Evolutionary conservation across 2,797 vertebrate species (phyloP).

Genomic region (Anguilla pacifica): DNA sequence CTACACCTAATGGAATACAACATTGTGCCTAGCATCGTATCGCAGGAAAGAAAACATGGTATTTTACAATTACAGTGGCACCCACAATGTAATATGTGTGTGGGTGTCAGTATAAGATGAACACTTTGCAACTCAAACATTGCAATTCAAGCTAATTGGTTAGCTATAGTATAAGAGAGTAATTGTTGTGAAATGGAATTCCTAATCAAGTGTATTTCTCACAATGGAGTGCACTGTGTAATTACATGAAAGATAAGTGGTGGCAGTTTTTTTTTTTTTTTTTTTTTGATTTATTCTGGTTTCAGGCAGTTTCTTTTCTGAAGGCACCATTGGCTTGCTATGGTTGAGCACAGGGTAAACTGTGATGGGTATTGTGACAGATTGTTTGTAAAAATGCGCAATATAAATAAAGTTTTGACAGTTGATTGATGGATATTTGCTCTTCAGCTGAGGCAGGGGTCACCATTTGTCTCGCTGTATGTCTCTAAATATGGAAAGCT

Average conservation of each 20-base stretch:
- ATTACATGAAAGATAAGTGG: background rate
- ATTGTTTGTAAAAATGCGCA: no score
- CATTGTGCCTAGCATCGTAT: background rate
- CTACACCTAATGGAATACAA: background rate
- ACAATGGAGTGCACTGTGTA: background rate
- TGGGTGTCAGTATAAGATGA: background rate
- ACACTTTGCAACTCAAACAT: no score
- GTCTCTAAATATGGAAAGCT: background rate
- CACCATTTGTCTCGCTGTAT: background rate
- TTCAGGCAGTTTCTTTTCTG: no score
- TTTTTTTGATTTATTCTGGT: no score
- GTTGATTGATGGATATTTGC: background rate
- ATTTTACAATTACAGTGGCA: no score
- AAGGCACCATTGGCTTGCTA: no score
- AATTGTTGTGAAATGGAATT: background rate
- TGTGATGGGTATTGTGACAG: no score
- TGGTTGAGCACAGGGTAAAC: no score
- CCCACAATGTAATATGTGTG: background rate
- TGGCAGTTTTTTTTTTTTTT: no score
- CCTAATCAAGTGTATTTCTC: background rate
- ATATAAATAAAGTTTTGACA: no score
- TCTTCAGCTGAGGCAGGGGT: background rate
- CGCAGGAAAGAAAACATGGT: no score
- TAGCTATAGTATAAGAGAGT: background rate
- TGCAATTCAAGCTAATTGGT: background rate